These are phyloP conservation scores for Protula sp. DNA, from an alignment of 2,888 invertebrate genomes.

Conservation along the genomic window DNA sequence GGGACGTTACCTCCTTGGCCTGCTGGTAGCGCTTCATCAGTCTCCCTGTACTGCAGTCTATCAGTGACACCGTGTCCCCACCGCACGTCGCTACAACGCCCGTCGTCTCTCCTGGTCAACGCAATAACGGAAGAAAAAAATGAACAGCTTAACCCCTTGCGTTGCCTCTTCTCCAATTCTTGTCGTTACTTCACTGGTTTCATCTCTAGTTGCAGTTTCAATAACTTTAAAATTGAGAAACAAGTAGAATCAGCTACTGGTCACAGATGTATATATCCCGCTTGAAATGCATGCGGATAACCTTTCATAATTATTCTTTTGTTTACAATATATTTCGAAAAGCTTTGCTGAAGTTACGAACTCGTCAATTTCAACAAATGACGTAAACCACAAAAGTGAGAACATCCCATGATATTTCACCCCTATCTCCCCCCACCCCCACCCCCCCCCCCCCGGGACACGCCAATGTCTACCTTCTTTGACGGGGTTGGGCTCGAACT, in stretches of 20 bases:
- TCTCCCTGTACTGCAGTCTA: conserved; percentile 53
- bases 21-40: conserved; percentile 53
- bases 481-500: conserved; percentile 43
- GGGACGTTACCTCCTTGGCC: conserved; percentile 23
- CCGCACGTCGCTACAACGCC: conserved; percentile 57
- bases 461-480: neutral
- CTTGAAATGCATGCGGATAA: no score
- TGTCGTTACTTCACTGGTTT: no score
- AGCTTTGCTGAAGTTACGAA: no score
- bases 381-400: neutral
- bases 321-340: no score
- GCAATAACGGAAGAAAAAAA: neutral
- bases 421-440: no score
- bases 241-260: no score
- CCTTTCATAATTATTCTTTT: no score
- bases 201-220: neutral
- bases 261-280: no score
- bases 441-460: no score
- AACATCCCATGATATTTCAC: no score
- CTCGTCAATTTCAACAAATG: no score
- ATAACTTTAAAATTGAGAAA: neutral
- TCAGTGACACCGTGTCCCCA: conserved; percentile 56
- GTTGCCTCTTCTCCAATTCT: no score
- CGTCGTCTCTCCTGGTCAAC: conserved; percentile 38
- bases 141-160: neutral